Conservation (phyloP, 1,140 invertebrate genomes). For the Dreissena polymorpha region DNA sequence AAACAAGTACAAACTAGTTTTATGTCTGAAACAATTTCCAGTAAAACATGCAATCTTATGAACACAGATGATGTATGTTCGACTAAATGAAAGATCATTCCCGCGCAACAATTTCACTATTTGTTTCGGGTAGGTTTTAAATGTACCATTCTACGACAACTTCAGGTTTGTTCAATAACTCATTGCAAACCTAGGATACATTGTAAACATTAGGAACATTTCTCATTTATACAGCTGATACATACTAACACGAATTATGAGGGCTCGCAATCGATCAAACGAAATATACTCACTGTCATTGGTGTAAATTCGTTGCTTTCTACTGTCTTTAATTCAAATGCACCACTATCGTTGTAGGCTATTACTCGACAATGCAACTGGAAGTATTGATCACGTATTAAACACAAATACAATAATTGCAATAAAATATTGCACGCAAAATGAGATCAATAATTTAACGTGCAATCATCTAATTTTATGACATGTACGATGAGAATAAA, state of each 20-base stretch:
- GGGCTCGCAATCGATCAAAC: too few relatives aligned
- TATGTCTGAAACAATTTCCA: not conserved
- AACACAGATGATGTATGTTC: not conserved
- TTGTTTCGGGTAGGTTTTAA: too few relatives aligned
- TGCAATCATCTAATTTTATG: not conserved
- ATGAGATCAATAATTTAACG: not conserved
- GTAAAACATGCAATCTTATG: not conserved
- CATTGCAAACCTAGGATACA: too few relatives aligned
- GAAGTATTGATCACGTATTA: not conserved
- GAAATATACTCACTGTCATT: not conserved
- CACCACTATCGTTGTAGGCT: slow-evolving; percentile 6
- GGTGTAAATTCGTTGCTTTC: not conserved
- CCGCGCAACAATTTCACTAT: too few relatives aligned
- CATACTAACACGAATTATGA: too few relatives aligned
- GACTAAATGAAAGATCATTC: not conserved
- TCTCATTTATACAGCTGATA: too few relatives aligned
- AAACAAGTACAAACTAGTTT: not conserved
- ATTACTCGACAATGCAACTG: slow-evolving; percentile 4
- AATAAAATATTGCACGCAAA: not conserved
- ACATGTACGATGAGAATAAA: too few relatives aligned
- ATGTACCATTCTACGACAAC: too few relatives aligned
- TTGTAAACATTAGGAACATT: too few relatives aligned
- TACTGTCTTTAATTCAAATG: not conserved
- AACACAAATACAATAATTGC: not conserved
- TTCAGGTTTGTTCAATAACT: too few relatives aligned